Evolutionary conservation across 2,113 vertebrate genomes (phyloP), one percentile per base, ranked within the genome.

Genomic region (Cygnus buccinator): DNA sequence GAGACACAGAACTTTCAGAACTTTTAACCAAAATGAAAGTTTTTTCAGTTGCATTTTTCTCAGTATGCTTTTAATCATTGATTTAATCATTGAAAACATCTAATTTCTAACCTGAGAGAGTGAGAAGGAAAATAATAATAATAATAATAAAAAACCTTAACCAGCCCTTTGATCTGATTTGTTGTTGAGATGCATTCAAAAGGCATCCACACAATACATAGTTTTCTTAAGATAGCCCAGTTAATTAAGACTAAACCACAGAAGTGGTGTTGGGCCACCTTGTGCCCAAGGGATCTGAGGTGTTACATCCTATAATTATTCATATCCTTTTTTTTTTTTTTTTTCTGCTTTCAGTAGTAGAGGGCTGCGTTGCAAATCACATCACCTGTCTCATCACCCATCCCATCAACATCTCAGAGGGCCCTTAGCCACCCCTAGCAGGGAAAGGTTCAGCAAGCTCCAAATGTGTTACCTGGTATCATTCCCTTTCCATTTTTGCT

Each of bases 231-330:
- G 13, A 9, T 7, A 21, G 41, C n/a, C 84, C 11, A 22, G 29
- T 48, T 26, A 65, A 20, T 78, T 59, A 39, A 58, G 3, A 44
- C 13, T 76, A 61, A 67, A 67, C 41, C 62, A 19, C 61, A 57
- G 39, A 55, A 83, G 17, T 2, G 0, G 20, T 2, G 0, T 23
- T 67, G 29, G 10, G 9, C 21, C 14, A 46, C 35, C 7, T 29
- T 68, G 10, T 15, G 25, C 9, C 3, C 19, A n/a, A 65, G 3
- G 10, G 55, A 83, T 54, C 70, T 0, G 1, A 74, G 11, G 3
- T 48, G 17, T 33, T 29, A 44, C 16, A 25, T 55, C 39, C 29
- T 39, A 54, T 50, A 66, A 65, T 31, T 41, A 35, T 8, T 6
- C 9, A 6, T 48, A 2, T 22, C 37, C 20, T 76, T 25, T 72